Evolutionary conservation across 30 jellyfish, hydroid and myxozoan genomes (phyloP), one percentile per base, ranked within the genome.

Genomic region (Euphysa ruthae): DNA sequence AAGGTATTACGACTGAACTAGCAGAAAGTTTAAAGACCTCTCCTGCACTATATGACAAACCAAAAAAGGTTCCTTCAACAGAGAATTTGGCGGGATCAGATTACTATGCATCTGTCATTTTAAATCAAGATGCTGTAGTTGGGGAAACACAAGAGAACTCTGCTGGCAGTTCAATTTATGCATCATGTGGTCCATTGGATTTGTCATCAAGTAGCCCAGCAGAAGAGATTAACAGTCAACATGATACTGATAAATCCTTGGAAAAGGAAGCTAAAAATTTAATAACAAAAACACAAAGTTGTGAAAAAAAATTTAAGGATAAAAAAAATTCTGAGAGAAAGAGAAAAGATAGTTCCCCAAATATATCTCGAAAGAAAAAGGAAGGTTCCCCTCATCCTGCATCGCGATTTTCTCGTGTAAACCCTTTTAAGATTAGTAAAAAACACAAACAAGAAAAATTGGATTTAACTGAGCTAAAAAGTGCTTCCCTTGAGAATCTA

Each of bases 11-110:
- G 77, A 65, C 5, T 28, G 43, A n/a, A 25, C 74, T 18, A 43
- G 43, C n/a, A 14, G 1, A 5, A 5, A 4, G 24, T 14, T 13
- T n/a, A 55, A 16, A 21, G 33, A 33, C 12, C 15, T 21, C 25
- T 33, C 27, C 72, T 65, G 34, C 54, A 8, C 4, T 16, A 4
- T 65, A 65, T 38, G 78, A 56, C 24, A 25, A 25, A 42, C 31
- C 44, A 25, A 55, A 25, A 20, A 7, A 3, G 13, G 16, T 24
- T 3, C 27, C 44, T 6, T 10, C 51, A 15, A 5, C 43, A 22
- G 80, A 68, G 26, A 49, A 68, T 68, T 68, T 73, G 3, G 80
- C 73, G 10, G 32, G 28, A 0, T 22, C 58, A 26, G 66, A 55
- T 6, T 68, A 43, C 26, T 68, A 68, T 25, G 80, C 74, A 15